These are phyloP conservation scores for Rousettus madagascariensis DNA, from an alignment of 2,797 vertebrate species.

Conservation along the genomic window DNA sequence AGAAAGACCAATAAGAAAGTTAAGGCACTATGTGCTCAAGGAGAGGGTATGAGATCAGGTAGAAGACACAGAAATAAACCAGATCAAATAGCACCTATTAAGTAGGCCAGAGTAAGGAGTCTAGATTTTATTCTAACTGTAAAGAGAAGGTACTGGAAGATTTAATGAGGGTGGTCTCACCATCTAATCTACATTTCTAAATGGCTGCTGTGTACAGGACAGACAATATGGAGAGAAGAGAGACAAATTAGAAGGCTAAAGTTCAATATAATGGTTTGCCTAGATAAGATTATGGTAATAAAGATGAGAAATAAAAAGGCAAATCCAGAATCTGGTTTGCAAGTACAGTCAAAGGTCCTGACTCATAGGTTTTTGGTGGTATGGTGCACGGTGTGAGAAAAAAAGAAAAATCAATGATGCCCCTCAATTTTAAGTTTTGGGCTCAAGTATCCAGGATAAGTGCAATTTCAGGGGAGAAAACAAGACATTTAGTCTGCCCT, in stretches of 20 bases:
- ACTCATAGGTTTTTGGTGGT: not conserved
- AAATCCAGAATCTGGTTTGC: not conserved
- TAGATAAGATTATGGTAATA: not conserved
- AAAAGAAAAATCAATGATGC: not conserved
- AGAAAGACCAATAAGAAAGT: not conserved
- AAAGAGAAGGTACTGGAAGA: not conserved
- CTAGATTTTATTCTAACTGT: not conserved
- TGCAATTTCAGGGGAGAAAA: not conserved
- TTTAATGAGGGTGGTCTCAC: not conserved
- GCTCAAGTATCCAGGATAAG: not conserved
- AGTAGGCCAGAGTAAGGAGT: not conserved
- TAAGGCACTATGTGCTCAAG: not conserved
- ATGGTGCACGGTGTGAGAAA: not conserved
- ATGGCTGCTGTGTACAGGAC: not conserved
- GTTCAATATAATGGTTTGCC: not conserved
- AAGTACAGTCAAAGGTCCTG: not conserved
- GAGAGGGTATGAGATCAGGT: not conserved
- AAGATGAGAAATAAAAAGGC: not conserved
- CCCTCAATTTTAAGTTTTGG: not conserved
- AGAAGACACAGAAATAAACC: not conserved
- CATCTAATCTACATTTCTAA: constrained; percentile 18
- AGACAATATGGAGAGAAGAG: not conserved
- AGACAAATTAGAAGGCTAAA: not conserved
- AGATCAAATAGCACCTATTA: not conserved
- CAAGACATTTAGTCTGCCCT: not conserved